These are phyloP conservation scores for Zeuzera pyrina DNA, from an alignment of 2,888 invertebrate species.

Conservation along the genomic window DNA sequence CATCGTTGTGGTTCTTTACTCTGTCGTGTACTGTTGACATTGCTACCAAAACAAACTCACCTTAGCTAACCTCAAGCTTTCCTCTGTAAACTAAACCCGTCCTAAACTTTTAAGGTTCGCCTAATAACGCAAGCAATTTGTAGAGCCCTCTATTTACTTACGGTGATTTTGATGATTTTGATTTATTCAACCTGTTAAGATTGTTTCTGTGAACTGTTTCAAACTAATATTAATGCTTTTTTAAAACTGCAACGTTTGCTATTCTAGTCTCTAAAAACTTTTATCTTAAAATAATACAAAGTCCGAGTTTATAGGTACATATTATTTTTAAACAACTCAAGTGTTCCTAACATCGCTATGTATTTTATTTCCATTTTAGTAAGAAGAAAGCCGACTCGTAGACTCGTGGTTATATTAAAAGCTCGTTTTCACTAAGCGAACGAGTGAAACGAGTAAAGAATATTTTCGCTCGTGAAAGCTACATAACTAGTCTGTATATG, in stretches of 20 bases:
- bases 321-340: too few relatives aligned
- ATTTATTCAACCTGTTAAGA: constrained; percentile 60
- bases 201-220: constrained; percentile 27
- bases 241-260: too few relatives aligned
- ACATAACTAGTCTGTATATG: constrained; percentile 38
- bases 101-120: constrained; percentile 67
- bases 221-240: too few relatives aligned
- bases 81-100: constrained; percentile 63
- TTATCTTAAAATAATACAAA: too few relatives aligned
- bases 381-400: constrained; percentile 13
- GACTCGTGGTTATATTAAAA: constrained; percentile 20
- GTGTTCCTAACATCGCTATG: too few relatives aligned
- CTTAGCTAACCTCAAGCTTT: constrained; percentile 51
- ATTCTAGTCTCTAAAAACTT: too few relatives aligned
- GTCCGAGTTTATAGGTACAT: too few relatives aligned
- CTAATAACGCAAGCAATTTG: constrained; percentile 69
- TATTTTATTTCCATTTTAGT: too few relatives aligned
- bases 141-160: constrained; percentile 63
- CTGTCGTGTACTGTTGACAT: constrained; percentile 39
- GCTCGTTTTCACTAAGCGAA: constrained; percentile 43
- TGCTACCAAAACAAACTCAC: constrained; percentile 55
- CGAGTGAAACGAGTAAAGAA: constrained; percentile 53
- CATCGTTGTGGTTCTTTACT: background rate
- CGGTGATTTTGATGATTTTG: constrained; percentile 72
- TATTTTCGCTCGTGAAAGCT: constrained; percentile 63